Evolutionary conservation across 2,113 vertebrate species (phyloP), one percentile per base, ranked within the genome.

Genomic region (Ammodytes marinus): DNA sequence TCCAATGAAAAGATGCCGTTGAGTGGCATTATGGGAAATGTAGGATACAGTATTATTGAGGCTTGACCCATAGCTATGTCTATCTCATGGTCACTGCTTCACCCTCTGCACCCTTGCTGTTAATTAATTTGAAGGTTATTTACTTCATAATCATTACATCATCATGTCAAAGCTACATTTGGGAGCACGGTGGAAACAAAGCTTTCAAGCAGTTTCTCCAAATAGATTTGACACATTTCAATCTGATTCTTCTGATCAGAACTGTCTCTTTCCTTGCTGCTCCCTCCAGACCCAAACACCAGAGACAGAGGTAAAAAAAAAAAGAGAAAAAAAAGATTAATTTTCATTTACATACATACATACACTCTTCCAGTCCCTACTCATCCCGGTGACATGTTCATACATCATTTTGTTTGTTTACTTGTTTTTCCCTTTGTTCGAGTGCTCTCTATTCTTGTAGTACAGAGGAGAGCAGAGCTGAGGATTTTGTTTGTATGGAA

Each of bases 371-470:
- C 75, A 80, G 78, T 85, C 53, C 50, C 42, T 40, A 72, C 35
- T 77, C n/a, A 53, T 80, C 64, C 43, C 82, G 14, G 83, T 60
- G 86, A 85, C 86, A 90, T 66, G 81, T 86, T 90, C 77, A 49
- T 73, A 88, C 91, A 93, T 76, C 88, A 88, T 89, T 93, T 93
- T 91, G 93, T 93, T 94, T 94, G 90, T 94, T 95, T 93, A 86
- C 90, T 89, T 90, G 83, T n/a, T 88, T 80, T 88, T 87, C 74
- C 86, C 87, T 92, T 93, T 94, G 93, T 93, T 93, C 77, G 63
- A 89, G 86, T 86, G 60, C 83, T 92, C 82, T 91, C 90, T 93
- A 43, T 93, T 94, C 90, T 91, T 93, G 92, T 95, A 79, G 81
- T 84, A 91, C 90, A 91, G 89, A 65, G 74, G 72, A 85, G 66